phyloP scores from a whole-genome alignment of 1,140 invertebrate species.

The Paracyclopina nana region DNA sequence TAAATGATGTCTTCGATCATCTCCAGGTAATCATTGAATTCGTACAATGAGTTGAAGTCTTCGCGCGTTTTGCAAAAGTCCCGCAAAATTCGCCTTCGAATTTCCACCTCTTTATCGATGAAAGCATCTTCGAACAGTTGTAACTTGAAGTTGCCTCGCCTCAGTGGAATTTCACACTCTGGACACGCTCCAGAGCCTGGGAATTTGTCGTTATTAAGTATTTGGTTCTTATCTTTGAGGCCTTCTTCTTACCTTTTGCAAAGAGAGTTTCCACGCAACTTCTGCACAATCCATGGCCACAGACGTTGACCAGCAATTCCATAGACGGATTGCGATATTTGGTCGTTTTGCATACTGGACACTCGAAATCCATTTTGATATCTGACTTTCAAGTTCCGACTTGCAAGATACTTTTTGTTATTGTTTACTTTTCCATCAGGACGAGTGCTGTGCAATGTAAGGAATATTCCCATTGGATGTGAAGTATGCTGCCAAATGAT shows the following conservation, averaged over 20 bases:
- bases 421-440: too few species aligned
- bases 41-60: conserved; percentile 53
- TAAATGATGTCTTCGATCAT: conserved; percentile 70
- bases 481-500: too few species aligned
- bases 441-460: too few species aligned
- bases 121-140: conserved; percentile 87
- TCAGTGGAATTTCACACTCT: conserved; percentile 64
- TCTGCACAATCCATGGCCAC: conserved; percentile 91
- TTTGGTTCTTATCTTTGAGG: not conserved
- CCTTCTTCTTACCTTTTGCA: conserved; percentile 48
- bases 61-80: conserved; percentile 83
- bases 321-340: conserved; percentile 93
- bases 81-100: conserved; percentile 62
- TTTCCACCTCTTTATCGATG: conserved; percentile 95
- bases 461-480: too few species aligned
- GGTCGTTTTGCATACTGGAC: conserved; percentile 91
- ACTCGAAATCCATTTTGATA: too few species aligned
- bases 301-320: conserved; percentile 93
- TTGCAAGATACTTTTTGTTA: too few species aligned
- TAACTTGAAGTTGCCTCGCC: conserved; percentile 72
- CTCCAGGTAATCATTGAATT: conserved; percentile 86
- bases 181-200: conserved; percentile 74
- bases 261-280: conserved; percentile 88
- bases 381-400: too few species aligned
- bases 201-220: conserved; percentile 20